Conservation (phyloP, 2,888 invertebrate genomes). For the Caenorhabditis becei region DNA sequence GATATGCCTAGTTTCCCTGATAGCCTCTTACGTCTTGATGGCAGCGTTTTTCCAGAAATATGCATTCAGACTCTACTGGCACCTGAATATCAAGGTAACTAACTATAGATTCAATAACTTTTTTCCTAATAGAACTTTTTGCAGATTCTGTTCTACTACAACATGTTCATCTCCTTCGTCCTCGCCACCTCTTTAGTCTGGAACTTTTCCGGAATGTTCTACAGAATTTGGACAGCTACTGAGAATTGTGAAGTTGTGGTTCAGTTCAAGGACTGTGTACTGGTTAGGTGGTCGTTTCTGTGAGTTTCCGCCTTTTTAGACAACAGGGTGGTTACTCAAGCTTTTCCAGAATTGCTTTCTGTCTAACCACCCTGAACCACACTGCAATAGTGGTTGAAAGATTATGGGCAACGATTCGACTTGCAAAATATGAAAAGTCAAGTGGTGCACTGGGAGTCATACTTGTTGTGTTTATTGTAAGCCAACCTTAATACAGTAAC, state of each 20-base stretch:
- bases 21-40: conserved; percentile 21
- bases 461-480: conserved; percentile 12
- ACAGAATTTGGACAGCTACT: not conserved
- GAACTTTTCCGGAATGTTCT: conserved; percentile 23
- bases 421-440: conserved; percentile 40
- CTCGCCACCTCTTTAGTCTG: conserved; percentile 5
- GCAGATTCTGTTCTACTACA: conserved; percentile 26
- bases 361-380: conserved; percentile 13
- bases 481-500: too few species aligned
- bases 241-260: conserved; percentile 6
- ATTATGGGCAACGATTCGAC: conserved; percentile 22
- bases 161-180: conserved; percentile 19
- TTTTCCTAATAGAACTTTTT: not conserved
- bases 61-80: conserved; percentile 15
- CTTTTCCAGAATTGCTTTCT: conserved; percentile 24
- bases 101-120: not conserved
- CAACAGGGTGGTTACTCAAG: not conserved
- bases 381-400: conserved; percentile 22
- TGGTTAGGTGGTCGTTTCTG: conserved; percentile 22
- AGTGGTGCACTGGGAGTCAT: conserved; percentile 7
- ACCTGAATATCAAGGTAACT: conserved; percentile 28
- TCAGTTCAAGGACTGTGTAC: conserved; percentile 8
- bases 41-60: conserved; percentile 14
- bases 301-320: conserved; percentile 7
- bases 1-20: not conserved